Evolutionary conservation across 2,113 vertebrate genomes (phyloP).

Genomic region (Proterorhinus semilunaris): DNA sequence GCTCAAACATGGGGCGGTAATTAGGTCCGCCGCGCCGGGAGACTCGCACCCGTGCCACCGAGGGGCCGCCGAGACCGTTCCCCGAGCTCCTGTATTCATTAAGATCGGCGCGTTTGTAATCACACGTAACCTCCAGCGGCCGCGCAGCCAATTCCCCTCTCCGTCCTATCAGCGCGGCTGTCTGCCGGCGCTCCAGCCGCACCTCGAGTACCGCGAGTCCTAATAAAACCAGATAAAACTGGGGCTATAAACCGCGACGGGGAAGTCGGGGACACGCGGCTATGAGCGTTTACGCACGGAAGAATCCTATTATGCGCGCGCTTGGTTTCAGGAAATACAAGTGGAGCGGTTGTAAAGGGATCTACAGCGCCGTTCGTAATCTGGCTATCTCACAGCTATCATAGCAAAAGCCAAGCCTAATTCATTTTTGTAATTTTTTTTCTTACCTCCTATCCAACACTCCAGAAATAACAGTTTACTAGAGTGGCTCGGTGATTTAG

Average conservation of each 20-base stretch:
- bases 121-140: slow-evolving; percentile 43
- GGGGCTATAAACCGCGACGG: not conserved
- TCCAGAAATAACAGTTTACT: too few relatives aligned
- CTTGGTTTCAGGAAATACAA: not conserved
- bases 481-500: too few relatives aligned
- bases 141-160: slow-evolving; percentile 29
- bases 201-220: slow-evolving; percentile 10
- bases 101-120: slow-evolving; percentile 42
- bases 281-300: slow-evolving; percentile 22
- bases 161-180: slow-evolving; percentile 24
- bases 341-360: too few relatives aligned
- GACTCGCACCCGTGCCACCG: slow-evolving; percentile 20
- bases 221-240: slow-evolving; percentile 37
- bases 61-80: slow-evolving; percentile 28
- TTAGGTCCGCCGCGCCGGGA: slow-evolving; percentile 41
- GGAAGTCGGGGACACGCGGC: slow-evolving; percentile 12
- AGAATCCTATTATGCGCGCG: slow-evolving; percentile 20
- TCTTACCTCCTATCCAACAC: too few relatives aligned
- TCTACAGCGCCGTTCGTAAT: too few relatives aligned
- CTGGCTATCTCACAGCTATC: too few relatives aligned
- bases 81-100: slow-evolving; percentile 52
- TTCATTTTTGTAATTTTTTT: too few relatives aligned
- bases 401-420: too few relatives aligned
- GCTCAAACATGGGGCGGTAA: slow-evolving; percentile 45
- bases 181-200: slow-evolving; percentile 12